phyloP scores from a whole-genome alignment of 2,113 vertebrate genomes.

The Stegostoma tigrinum region DNA sequence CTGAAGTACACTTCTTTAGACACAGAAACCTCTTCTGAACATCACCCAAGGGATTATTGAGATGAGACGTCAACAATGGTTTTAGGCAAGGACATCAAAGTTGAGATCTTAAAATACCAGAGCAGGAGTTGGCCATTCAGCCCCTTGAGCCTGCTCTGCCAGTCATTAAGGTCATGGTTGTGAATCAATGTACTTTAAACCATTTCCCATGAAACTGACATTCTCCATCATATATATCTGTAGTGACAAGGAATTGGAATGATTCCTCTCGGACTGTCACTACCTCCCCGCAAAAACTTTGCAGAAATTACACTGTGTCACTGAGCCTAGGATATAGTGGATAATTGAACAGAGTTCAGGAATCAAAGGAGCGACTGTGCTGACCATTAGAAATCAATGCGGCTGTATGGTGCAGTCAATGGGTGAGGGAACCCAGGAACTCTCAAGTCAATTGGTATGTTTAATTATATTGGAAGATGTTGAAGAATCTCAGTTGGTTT shows the following conservation, averaged over 20 bases:
- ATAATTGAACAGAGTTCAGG: background rate
- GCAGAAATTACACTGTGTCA: background rate
- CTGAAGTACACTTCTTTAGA: background rate
- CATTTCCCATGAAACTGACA: background rate
- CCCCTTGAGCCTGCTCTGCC: background rate
- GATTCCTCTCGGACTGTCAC: background rate
- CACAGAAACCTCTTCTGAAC: background rate
- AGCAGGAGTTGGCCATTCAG: background rate
- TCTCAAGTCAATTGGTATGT: background rate
- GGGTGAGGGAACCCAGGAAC: background rate
- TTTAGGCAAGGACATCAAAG: background rate
- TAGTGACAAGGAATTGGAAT: background rate
- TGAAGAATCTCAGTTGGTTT: background rate
- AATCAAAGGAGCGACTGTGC: background rate
- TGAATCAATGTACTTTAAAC: background rate
- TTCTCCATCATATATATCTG: background rate
- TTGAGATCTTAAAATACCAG: background rate
- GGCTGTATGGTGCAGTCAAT: background rate
- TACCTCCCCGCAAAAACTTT: background rate
- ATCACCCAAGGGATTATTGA: background rate
- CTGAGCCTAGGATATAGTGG: background rate
- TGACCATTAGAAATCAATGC: background rate
- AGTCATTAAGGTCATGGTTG: background rate
- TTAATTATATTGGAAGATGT: background rate
- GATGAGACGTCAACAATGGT: background rate